These are phyloP conservation scores for Strigamia maritima DNA, from an alignment of 2,888 invertebrate species.

Conservation along the genomic window DNA sequence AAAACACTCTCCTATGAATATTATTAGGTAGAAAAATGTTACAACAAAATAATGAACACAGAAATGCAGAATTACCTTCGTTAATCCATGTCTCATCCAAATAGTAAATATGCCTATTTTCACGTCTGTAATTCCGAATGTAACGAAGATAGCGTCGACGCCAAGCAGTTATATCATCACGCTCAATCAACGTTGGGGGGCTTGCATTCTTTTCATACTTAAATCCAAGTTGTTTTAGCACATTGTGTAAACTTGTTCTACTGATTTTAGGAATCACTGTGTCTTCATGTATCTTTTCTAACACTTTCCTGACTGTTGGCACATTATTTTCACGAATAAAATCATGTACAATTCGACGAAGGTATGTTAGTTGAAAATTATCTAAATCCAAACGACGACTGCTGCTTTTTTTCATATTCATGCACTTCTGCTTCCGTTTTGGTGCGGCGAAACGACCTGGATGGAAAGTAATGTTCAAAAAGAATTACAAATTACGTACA, in stretches of 20 bases:
- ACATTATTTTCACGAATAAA: background rate
- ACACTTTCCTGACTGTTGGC: slow-evolving; percentile 16
- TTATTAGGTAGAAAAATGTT: too few species aligned
- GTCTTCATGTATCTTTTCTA: background rate
- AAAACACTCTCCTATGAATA: too few species aligned
- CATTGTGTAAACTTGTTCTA: background rate
- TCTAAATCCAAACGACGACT: background rate
- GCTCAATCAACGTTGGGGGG: background rate
- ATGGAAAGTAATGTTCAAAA: too few species aligned
- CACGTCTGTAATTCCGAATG: background rate
- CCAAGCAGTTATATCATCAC: slow-evolving; percentile 14
- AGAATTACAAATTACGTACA: too few species aligned
- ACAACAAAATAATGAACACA: too few species aligned
- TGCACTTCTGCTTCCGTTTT: too few species aligned
- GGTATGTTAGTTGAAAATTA: background rate
- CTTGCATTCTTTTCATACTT: background rate
- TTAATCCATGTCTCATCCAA: slow-evolving; percentile 36
- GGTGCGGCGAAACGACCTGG: too few species aligned
- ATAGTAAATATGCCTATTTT: background rate
- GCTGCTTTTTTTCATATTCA: too few species aligned
- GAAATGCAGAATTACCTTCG: background rate
- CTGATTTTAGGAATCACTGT: background rate
- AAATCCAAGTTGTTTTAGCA: background rate
- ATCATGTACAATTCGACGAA: slow-evolving; percentile 1
- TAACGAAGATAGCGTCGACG: background rate